Conservation (phyloP, 1,140 invertebrate genomes). For the Acyrthosiphon pisum region DNA sequence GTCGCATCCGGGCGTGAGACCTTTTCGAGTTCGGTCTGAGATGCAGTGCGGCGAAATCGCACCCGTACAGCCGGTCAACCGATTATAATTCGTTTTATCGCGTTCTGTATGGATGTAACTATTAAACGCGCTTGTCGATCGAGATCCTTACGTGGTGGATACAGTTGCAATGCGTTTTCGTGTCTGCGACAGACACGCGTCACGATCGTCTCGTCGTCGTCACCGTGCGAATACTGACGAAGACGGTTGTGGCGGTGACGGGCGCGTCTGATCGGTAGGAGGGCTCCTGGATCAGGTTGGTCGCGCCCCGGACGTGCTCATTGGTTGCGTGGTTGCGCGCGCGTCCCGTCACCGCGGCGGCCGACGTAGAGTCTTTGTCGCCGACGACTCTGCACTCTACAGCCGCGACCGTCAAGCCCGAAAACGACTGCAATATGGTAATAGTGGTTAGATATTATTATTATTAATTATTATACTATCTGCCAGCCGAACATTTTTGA, state of each 20-base stretch:
- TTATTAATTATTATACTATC: neutral
- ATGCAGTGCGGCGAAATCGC: neutral
- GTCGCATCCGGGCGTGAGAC: neutral
- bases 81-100: neutral
- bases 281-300: neutral
- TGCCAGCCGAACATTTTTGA: neutral
- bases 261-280: constrained; percentile 32
- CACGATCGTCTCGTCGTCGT: neutral
- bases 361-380: neutral
- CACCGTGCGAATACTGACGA: neutral
- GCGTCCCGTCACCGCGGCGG: neutral
- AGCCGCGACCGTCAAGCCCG: neutral
- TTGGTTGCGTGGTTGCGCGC: neutral
- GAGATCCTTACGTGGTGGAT: neutral
- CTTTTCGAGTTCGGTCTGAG: neutral
- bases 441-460: neutral
- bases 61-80: neutral
- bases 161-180: neutral
- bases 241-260: neutral
- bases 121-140: neutral
- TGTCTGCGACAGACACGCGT: neutral
- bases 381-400: neutral
- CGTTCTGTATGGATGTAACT: neutral
- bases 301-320: constrained; percentile 31
- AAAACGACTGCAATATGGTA: neutral